phyloP scores from a whole-genome alignment of 2,113 vertebrate genomes.

The Chaenocephalus aceratus region DNA sequence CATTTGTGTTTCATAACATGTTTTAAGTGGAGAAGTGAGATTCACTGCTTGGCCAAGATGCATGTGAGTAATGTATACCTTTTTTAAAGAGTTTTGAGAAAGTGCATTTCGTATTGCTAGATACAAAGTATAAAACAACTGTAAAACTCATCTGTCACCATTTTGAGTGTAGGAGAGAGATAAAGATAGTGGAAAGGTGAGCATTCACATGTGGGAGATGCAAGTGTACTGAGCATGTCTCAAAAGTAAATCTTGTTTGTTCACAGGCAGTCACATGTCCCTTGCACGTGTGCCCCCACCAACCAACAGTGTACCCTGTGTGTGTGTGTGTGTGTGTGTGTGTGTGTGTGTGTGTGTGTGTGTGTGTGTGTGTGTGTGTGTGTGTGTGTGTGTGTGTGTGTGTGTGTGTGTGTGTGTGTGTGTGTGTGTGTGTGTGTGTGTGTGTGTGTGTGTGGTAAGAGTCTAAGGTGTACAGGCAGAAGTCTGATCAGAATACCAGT shows the following conservation, averaged over 20 bases:
- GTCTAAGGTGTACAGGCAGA: constrained; percentile 44
- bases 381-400: not conserved
- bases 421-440: not conserved
- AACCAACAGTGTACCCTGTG: constrained; percentile 22
- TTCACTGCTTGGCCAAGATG: too few relatives aligned
- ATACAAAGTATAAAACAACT: too few relatives aligned
- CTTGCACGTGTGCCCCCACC: constrained; percentile 15
- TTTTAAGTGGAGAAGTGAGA: too few relatives aligned
- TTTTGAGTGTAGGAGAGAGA: not conserved
- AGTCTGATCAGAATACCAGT: constrained; percentile 74
- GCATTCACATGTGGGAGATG: not conserved
- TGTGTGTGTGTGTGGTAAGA: constrained; percentile 11
- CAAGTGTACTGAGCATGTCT: not conserved
- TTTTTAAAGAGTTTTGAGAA: too few relatives aligned
- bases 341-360: constrained; percentile 9
- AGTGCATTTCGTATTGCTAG: too few relatives aligned
- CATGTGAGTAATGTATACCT: too few relatives aligned
- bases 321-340: constrained; percentile 7
- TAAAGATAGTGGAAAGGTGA: not conserved
- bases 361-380: not conserved
- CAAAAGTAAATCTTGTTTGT: constrained; percentile 14
- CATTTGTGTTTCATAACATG: too few relatives aligned
- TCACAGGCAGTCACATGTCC: constrained; percentile 37
- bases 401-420: constrained; percentile 1
- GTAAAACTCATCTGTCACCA: constrained; percentile 7